Evolutionary conservation across 2,113 vertebrate genomes (phyloP).

Genomic region (Rhineura floridana): DNA sequence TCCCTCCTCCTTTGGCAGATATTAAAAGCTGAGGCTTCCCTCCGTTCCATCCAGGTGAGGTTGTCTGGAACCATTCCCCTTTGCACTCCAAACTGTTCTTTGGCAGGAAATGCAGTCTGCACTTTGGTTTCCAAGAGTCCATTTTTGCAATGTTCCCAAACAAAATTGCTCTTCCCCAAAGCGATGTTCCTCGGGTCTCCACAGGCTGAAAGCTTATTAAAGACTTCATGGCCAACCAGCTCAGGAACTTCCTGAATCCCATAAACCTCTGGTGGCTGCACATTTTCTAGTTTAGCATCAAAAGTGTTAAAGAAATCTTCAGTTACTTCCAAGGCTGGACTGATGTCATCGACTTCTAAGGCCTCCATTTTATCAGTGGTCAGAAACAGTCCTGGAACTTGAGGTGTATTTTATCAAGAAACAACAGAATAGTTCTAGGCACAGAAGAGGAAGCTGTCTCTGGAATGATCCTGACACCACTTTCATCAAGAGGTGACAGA

Average conservation of each 20-base stretch:
- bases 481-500: background rate
- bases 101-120: constrained; percentile 78
- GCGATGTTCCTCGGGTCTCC: constrained; percentile 69
- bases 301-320: constrained; percentile 93
- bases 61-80: constrained; percentile 80
- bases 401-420: background rate
- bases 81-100: constrained; percentile 77
- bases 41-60: constrained; percentile 83
- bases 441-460: background rate
- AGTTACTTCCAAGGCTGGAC: constrained; percentile 95
- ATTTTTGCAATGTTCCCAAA: constrained; percentile 85
- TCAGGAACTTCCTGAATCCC: constrained; percentile 85
- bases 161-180: constrained; percentile 73
- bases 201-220: constrained; percentile 68
- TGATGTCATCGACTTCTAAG: constrained; percentile 93
- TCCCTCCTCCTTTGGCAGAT: constrained; percentile 87
- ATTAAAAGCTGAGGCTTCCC: constrained; percentile 77
- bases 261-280: constrained; percentile 77
- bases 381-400: background rate
- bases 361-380: constrained; percentile 82
- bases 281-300: constrained; percentile 81
- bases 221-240: constrained; percentile 74
- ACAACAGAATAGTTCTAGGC: constrained; percentile 44
- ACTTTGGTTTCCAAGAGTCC: constrained; percentile 79
- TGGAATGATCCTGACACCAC: constrained; percentile 15